Evolutionary conservation across 2,797 vertebrate genomes (phyloP), one percentile per base, ranked within the genome.

Genomic region (Ctenosaura bakeri): DNA sequence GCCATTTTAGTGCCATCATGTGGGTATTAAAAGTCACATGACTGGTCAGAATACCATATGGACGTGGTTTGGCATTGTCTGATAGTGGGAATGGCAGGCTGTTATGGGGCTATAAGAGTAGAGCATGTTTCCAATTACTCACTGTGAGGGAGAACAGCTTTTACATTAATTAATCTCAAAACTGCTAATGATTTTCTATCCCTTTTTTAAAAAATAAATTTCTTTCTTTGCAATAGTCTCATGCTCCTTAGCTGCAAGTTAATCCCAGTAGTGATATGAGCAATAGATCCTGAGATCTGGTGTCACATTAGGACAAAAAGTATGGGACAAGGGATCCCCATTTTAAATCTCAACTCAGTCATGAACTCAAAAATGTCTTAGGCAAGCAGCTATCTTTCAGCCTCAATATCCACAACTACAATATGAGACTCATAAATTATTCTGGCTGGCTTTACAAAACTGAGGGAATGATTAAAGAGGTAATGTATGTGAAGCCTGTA

Each of bases 1-100:
- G 96, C 96, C 96, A 97, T 97, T 98, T 98, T 97, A 97, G 97
- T 97, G 97, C 96, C 96, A 97, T 97, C 96, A 88, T 97, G 97
- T 97, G 97, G 95, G 96, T 97, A 97, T 97, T 97, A 97, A 97
- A 97, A 97, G 93, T 95, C 97, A 96, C 8, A 66, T 97, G 97
- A 97, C 91, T 95, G 97, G 94, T 95, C 97, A 96, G 92, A 95
- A 95, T 96, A 94, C 96, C 97, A 96, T 96, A 94, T 95, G 96
- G 95, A 95, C 56, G 88, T 87, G n/a, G 94, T 96, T 96, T 89
- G 89, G 93, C 87, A 84, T 93, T 96, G 96, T 93, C 95, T 97
- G 46, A 2, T 29, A 91, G 8, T 38, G 94, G 91, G 88, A 96
- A 94, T 96, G 87, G 92, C 91, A 94, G 91, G 82, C 88, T 96